phyloP scores from a whole-genome alignment of 2,113 vertebrate species.

The Epinephelus fuscoguttatus region DNA sequence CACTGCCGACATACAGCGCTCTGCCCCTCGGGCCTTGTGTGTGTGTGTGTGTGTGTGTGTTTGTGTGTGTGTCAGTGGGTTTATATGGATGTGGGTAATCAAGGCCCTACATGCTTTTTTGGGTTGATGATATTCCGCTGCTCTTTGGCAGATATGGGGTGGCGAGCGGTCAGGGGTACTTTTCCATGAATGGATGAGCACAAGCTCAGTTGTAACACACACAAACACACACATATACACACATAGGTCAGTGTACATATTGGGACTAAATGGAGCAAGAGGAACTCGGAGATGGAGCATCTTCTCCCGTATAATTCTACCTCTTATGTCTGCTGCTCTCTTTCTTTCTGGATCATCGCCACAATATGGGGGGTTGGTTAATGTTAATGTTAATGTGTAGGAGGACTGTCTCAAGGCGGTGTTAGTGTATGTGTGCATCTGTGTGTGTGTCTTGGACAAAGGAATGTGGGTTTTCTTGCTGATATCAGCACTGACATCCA shows the following conservation, averaged over 20 bases:
- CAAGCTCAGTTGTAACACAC: not conserved
- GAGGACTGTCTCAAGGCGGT: slow-evolving; percentile 24
- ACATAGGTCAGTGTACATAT: slow-evolving; percentile 54
- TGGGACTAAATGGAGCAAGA: slow-evolving; percentile 55
- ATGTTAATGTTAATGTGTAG: slow-evolving; percentile 35
- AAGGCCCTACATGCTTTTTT: slow-evolving; percentile 20
- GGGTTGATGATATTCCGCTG: slow-evolving; percentile 18
- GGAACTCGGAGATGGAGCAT: slow-evolving; percentile 27
- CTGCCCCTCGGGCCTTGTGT: slow-evolving; percentile 40
- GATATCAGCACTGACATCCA: slow-evolving; percentile 14
- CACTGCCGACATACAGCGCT: slow-evolving; percentile 28
- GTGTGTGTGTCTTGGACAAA: not conserved
- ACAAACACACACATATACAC: slow-evolving; percentile 1
- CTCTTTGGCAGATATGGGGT: slow-evolving; percentile 40
- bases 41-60: slow-evolving; percentile 17
- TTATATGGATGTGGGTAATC: slow-evolving; percentile 2
- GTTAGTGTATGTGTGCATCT: not conserved
- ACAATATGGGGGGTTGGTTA: not conserved
- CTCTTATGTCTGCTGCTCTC: slow-evolving; percentile 16
- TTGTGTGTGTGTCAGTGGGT: slow-evolving; percentile 31
- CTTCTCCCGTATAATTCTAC: slow-evolving; percentile 15
- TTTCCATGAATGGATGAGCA: slow-evolving; percentile 44
- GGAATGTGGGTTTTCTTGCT: slow-evolving; percentile 16
- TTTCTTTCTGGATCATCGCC: slow-evolving; percentile 28
- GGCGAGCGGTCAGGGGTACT: slow-evolving; percentile 21